Base-by-base conservation (phyloP, 2,888 invertebrate species). In the Euclidia mi region DNA sequence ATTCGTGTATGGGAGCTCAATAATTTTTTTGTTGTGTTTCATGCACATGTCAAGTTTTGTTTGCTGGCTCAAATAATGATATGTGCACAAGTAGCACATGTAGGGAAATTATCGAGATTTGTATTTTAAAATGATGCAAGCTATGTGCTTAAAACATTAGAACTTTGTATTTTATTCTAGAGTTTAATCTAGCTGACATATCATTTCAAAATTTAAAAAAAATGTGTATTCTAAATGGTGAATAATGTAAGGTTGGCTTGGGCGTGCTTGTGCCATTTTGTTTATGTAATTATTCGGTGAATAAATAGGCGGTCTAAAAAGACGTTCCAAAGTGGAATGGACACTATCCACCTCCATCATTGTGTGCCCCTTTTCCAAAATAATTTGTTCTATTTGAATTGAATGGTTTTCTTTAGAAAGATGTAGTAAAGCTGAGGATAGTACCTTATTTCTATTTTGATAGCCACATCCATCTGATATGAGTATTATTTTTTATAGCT, bases 181-280 rank as follows among this genome's bases (percentile, higher is more conserved):
- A 38, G 38, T 38, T 38, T 38, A 20, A 32, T 31, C 31, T 7
- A 43, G 32, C 32, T 18, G 15, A 17, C 47, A 38, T 32, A n/a
- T n/a, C 6, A n/a, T n/a, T n/a, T 49, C 48, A 34, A 14, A 49
- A 6, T 41, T 41, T 14, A 15, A 11, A 10, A 41, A 41, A 41
- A 49, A 49, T 0, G 11, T 37, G 29, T 50, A 50, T 2, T 35
- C 50, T 10, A 50, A 2, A 4, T 50, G 42, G 7, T 50, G 50
- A 12, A 50, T 34, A 3, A 37, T 1, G 11, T 50, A 43, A 28
- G 50, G 42, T 42, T 43, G 10, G 3, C 3, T 2, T 35, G 42
- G 42, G 7, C 50, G 25, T 1, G 50, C 50, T 29, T 50, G 42
- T 15, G 42, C 34, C 50, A 50, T 50, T 0, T 9, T n/a, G 1